Base-by-base conservation (phyloP, 2,797 vertebrate genomes). In the Gymnothorax javanicus region DNA sequence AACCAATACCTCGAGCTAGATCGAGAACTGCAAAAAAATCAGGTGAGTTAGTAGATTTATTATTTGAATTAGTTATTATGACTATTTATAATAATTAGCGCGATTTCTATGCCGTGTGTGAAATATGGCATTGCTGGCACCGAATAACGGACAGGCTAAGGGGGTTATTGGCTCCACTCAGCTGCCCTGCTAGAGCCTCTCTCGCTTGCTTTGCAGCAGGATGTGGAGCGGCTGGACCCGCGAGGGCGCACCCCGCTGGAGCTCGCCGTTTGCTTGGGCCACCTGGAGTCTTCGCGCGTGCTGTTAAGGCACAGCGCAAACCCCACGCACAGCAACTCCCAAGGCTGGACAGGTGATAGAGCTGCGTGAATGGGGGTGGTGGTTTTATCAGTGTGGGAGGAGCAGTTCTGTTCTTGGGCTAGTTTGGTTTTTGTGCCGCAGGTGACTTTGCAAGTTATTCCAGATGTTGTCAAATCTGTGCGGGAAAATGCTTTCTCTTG, bases 1-100 rank as follows among this genome's bases (percentile, higher is more conserved):
- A 98, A 98, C 92, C 96, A 96, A 93, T 97, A 97, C 90, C 94
- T 96, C 91, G 97, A 98, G 91, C 96, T 98, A 83, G 97, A 98
- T 86, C 94, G 96, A 89, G 97, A 97, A 90, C 95, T 98, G 91
- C 96, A 97, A 94, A 96, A 95, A 90, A 95, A 95, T 9, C 94
- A 97, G 96, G 98, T 98, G 90, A 90, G 93, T 77, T 8, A 62
- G 71, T 17, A 8, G 33, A 6, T 75, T 75, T 7, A 43, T 75
- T 7, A 43, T 33, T 11, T 75, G 13, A 15, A 33, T 7, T 67
- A 23, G 4, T n/a, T 67, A n/a, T 20, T 20, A 20, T 20, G 12
- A 12, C 58, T 7, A 4, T 73, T 27, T 73, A 43, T 43, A 33
- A 73, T 77, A 7, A 13, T 43, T 33, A 75, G 12, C 6, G 73